These are phyloP conservation scores for Lordiphosa clarofinis DNA, from an alignment of 1,140 invertebrate genomes.

Conservation along the genomic window DNA sequence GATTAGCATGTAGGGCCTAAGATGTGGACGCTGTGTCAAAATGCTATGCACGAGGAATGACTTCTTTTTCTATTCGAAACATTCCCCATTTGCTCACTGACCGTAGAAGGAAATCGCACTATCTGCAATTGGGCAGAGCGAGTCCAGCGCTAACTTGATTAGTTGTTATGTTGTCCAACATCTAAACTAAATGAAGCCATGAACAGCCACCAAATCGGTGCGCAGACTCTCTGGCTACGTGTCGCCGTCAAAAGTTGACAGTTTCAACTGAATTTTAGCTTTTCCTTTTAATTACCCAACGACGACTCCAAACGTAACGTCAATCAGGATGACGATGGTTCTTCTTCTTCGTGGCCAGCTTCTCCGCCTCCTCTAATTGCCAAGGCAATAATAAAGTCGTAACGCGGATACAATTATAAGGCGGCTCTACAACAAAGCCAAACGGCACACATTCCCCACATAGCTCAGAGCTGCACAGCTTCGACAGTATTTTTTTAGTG, in stretches of 20 bases:
- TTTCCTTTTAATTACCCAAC: conserved; percentile 67
- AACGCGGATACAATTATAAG: conserved; percentile 76
- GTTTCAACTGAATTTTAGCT: conserved; percentile 61
- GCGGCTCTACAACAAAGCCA: conserved; percentile 68
- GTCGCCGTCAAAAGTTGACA: conserved; percentile 63
- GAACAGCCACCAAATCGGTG: conserved; percentile 38
- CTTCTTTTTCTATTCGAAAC: neutral
- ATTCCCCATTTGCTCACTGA: conserved; percentile 18
- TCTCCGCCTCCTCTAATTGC: conserved; percentile 21
- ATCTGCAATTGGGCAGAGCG: conserved; percentile 60
- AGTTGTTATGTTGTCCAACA: conserved; percentile 39
- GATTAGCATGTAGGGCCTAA: conserved; percentile 71
- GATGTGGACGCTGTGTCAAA: conserved; percentile 47
- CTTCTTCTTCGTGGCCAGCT: neutral
- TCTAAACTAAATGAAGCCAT: conserved; percentile 61
- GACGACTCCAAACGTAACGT: too few relatives aligned
- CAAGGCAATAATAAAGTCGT: conserved; percentile 66
- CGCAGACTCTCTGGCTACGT: conserved; percentile 18
- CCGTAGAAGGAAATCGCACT: conserved; percentile 45
- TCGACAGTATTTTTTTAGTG: conserved; percentile 34
- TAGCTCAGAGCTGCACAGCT: conserved; percentile 23
- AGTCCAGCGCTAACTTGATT: conserved; percentile 71
- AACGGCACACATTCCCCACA: conserved; percentile 65
- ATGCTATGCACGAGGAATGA: conserved; percentile 52
- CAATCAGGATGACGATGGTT: conserved; percentile 47